Conservation (phyloP, 2,113 vertebrate genomes). For the Coturnix japonica region DNA sequence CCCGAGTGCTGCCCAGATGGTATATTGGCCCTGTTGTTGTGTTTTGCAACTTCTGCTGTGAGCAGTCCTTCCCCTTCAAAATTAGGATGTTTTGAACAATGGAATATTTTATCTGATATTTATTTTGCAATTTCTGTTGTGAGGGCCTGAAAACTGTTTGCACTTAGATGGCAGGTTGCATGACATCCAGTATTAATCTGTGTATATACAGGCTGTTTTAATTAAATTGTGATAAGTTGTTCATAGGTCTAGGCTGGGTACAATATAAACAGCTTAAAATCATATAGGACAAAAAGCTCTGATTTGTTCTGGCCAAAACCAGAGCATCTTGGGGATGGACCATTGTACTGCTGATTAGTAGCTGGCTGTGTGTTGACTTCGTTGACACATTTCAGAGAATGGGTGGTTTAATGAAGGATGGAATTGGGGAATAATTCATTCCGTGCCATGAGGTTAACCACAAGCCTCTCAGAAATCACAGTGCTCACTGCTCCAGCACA, state of each 20-base stretch:
- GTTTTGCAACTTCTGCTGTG: background rate
- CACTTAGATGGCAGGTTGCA: background rate
- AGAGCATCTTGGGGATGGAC: background rate
- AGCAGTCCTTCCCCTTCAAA: background rate
- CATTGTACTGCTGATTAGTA: conserved; percentile 16
- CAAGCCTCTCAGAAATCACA: conserved; percentile 73
- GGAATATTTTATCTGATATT: background rate
- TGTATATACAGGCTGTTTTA: conserved; percentile 3
- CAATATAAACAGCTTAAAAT: background rate
- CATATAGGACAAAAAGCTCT: background rate
- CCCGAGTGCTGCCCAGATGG: background rate
- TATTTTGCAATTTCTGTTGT: background rate
- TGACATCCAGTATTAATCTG: background rate
- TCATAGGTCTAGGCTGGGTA: conserved; percentile 41
- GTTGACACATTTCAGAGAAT: conserved; percentile 60
- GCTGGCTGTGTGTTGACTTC: conserved; percentile 65
- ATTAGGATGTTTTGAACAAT: background rate
- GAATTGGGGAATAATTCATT: conserved; percentile 66
- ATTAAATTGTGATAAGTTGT: background rate
- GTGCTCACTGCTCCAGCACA: conserved; percentile 77
- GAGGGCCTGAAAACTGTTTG: background rate
- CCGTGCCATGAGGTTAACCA: conserved; percentile 78
- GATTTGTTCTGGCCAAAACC: background rate
- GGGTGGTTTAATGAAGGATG: conserved; percentile 69
- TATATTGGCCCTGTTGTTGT: background rate